phyloP scores from a whole-genome alignment of 2,888 invertebrate genomes.

The Trypoxylon attenuatum region DNA sequence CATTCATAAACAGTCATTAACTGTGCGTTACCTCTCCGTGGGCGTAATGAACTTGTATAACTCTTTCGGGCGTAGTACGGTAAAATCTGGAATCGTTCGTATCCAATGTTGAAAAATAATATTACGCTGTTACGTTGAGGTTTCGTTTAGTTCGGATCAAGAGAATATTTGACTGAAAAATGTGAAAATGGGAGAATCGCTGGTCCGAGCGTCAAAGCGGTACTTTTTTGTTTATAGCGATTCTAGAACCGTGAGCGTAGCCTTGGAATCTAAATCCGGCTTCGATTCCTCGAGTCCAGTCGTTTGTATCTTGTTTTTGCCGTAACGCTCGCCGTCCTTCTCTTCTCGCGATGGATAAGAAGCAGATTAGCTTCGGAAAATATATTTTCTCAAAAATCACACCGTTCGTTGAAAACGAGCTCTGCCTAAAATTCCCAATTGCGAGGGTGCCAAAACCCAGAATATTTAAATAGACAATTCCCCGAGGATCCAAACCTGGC shows the following conservation, averaged over 20 bases:
- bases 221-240: slow-evolving; percentile 5
- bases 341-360: background rate
- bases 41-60: slow-evolving; percentile 1
- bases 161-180: background rate
- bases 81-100: background rate
- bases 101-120: background rate
- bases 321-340: background rate
- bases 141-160: background rate
- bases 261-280: slow-evolving; percentile 41
- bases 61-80: no score
- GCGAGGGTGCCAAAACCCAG: no score
- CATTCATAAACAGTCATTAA: slow-evolving; percentile 30
- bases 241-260: background rate
- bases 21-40: slow-evolving; percentile 23
- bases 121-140: background rate
- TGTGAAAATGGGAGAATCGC: no score
- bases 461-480: no score
- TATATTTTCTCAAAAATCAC: background rate
- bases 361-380: background rate
- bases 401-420: no score
- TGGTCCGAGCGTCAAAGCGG: background rate
- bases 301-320: slow-evolving; percentile 39
- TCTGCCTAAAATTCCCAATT: no score
- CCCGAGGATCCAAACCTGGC: no score
- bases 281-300: slow-evolving; percentile 20